Base-by-base conservation (phyloP, 1,140 invertebrate species). In the Drosophila guanche region DNA sequence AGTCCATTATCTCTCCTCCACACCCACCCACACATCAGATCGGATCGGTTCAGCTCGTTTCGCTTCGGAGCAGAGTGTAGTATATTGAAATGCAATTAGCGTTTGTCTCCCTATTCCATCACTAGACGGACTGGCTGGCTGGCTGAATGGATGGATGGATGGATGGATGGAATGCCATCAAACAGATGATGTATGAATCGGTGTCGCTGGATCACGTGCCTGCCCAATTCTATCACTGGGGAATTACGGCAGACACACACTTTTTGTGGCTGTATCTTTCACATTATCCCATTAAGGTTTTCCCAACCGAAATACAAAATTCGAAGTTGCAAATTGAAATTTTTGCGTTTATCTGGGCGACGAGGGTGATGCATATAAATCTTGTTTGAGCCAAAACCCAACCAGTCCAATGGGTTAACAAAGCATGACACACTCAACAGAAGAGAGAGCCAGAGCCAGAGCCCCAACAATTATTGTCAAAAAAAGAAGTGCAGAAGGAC, bases 71-170 rank as follows among this genome's bases (percentile, higher is more conserved):
- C 73, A 62, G 58, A 54, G 56, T 47, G 73, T 41, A 86, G 73
- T 86, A 61, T 59, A 86, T 86, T 76, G 81, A 80, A 86, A 78
- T 86, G 81, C 81, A 86, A 86, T 86, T 86, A 86, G 81, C 65
- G 83, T 71, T 50, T 68, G 43, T 68, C 66, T 52, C 33, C 33
- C 33, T 37, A 37, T 37, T 12, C 33, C 33, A 33, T 37, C 33
- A 37, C 10, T 12, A 10, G 3, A 37, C 10, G 10, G 4, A 27
- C 25, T 27, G 25, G 1, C 0, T 5, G 25, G 25, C 5, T 20
- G 16, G 16, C 16, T 20, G 16, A 1, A 0, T 20, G 16, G 16
- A 4, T 25, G 33, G 8, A 8, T 1, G 7, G 3, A 7, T 12
- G 33, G 3, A 37, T 37, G 10, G 33, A 37, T 37, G 33, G 33